Percentiles rank a stretch among this genome's conserved stretches.
Conservation (phyloP, 23 tunicate species). For the Corella eumyota region DNA sequence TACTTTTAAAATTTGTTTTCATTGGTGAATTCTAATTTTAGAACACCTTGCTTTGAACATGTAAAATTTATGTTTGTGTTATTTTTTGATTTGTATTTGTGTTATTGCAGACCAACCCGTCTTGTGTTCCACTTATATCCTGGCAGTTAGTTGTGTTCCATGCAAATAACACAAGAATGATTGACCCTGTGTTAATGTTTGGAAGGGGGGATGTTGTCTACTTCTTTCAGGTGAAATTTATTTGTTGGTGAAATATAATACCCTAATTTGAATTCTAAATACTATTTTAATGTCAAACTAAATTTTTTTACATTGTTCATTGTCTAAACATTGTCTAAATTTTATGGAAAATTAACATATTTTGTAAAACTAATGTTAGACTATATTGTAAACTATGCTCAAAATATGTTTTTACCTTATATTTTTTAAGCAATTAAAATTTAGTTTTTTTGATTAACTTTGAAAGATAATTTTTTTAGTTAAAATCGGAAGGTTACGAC, state of each 20-base stretch:
- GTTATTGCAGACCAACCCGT: slow-evolving; percentile 75
- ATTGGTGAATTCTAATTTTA: no score
- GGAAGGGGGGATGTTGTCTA: slow-evolving; percentile 86
- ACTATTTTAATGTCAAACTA: not conserved
- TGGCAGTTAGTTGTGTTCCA: slow-evolving; percentile 65
- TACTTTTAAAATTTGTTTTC: no score
- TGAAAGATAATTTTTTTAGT: slow-evolving; percentile 17
- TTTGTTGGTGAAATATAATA: not conserved
- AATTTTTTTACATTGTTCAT: not conserved
- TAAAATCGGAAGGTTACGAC: slow-evolving; percentile 64
- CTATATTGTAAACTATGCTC: no score
- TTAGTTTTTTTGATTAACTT: not conserved
- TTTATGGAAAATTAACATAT: not conserved
- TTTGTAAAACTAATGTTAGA: not conserved
- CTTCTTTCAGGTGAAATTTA: slow-evolving; percentile 61
- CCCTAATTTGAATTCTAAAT: no score
- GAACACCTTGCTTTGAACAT: no score
- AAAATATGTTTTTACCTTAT: no score
- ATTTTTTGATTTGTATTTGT: no score
- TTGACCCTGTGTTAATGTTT: slow-evolving; percentile 76
- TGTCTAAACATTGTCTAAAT: not conserved
- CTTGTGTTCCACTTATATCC: slow-evolving; percentile 58
- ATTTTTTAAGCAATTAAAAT: no score
- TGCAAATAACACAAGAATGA: slow-evolving; percentile 9
- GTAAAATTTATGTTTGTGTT: no score